Base-by-base conservation (phyloP, 2,797 vertebrate genomes). In the Choloepus didactylus region DNA sequence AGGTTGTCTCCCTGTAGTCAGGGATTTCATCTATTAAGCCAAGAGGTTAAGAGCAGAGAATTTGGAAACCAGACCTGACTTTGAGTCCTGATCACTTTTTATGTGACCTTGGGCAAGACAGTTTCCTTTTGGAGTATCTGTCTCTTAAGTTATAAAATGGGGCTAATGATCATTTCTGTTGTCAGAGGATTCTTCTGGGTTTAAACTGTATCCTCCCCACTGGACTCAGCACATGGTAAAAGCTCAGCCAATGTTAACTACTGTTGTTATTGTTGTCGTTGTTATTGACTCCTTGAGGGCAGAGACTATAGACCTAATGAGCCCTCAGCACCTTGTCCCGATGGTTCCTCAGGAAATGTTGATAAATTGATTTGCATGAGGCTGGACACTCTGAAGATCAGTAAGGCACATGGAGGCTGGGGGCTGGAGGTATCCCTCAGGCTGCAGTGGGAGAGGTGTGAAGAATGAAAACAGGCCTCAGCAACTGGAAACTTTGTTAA, bases 401-500 rank as follows among this genome's bases (percentile, higher is more conserved):
- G 46, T 91, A 9, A 67, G 46, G 11, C 66, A 35, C 25, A 4
- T 44, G 69, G 5, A 31, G 10, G 3, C 62, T 69, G 41, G 9
- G 41, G 9, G 2, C 4, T 7, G 5, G 60, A 81, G 62, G 41
- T 46, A 44, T 49, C 11, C 54, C 31, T 86, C 1, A 12, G 41
- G 67, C 41, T 38, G 87, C 44, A 89, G 84, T 64, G n/a, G 60
- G 67, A 88, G 66, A 51, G 41, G 46, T 75, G 38, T 31, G 25
- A 75, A 80, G 66, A 89, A 92, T 23, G 11, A 93, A 88, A 96
- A 54, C 70, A 31, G 29, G 10, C 51, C 31, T 73, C 49, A 73
- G 70, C 90, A 29, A 18, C 77, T 86, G 35, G 79, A 64, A 83
- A 66, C 27, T 95, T 88, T 54, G 49, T 59, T 91, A 93, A 75